Conservation (phyloP, 2,888 invertebrate species). For the Ichneumoninae sp. region DNA sequence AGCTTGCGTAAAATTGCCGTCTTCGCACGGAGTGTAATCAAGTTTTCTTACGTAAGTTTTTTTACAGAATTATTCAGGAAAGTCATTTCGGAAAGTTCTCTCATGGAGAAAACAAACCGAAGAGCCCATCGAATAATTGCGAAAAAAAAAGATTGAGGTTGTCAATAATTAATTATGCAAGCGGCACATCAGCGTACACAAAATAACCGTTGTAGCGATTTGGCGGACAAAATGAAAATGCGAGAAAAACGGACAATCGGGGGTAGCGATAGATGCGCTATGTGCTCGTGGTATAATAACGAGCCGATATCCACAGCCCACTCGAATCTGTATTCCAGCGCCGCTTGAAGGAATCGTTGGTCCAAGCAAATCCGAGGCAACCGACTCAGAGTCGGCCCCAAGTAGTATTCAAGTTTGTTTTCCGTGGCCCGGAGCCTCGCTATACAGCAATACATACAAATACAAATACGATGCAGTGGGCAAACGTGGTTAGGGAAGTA, state of each 20-base stretch:
- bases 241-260: constrained; percentile 13
- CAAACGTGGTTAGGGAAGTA: constrained; percentile 39
- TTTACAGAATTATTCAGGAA: no score
- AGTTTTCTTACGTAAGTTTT: no score
- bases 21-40: no score
- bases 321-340: constrained; percentile 38
- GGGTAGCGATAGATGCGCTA: constrained; percentile 31
- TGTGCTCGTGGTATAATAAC: constrained; percentile 51
- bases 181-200: background rate
- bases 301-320: constrained; percentile 67
- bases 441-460: constrained; percentile 4
- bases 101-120: background rate
- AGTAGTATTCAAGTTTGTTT: constrained; percentile 42
- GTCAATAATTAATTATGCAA: constrained; percentile 3
- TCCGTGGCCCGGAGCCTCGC: constrained; percentile 3
- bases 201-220: background rate
- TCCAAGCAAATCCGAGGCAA: constrained; percentile 23
- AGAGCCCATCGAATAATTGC: background rate
- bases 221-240: background rate
- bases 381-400: constrained; percentile 12
- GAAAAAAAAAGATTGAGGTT: background rate
- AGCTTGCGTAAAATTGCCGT: no score
- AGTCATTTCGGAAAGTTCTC: no score
- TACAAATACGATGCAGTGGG: constrained; percentile 35
- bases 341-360: constrained; percentile 21